A percentile compares a stretch with the other conserved stretches of the same genome.
These are phyloP conservation scores for Meandrusa payeni DNA, from an alignment of 2,888 invertebrate species.

Conservation along the genomic window DNA sequence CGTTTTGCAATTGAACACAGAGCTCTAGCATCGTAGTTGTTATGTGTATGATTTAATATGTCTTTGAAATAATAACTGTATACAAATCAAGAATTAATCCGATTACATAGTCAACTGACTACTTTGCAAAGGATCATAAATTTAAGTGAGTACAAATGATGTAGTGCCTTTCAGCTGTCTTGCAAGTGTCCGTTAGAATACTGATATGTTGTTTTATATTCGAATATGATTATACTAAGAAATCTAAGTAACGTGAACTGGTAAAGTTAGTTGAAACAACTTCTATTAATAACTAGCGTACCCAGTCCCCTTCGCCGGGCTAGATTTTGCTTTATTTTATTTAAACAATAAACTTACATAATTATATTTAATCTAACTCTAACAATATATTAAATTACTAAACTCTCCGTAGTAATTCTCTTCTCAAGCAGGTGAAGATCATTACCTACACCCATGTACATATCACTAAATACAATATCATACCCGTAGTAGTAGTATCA, in stretches of 20 bases:
- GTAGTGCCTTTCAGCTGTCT: background rate
- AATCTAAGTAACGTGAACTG: background rate
- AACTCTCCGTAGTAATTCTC: too few relatives aligned
- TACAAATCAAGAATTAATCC: conserved; percentile 2
- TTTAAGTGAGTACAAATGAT: background rate
- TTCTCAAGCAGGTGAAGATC: too few relatives aligned
- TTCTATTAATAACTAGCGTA: too few relatives aligned
- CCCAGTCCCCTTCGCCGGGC: too few relatives aligned
- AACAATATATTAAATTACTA: too few relatives aligned
- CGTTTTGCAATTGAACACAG: conserved; percentile 50
- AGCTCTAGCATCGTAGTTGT: conserved; percentile 30
- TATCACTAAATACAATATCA: too few relatives aligned
- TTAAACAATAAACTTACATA: too few relatives aligned
- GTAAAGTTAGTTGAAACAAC: too few relatives aligned
- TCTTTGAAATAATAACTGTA: conserved; percentile 9
- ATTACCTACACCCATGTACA: too few relatives aligned
- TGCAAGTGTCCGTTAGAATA: background rate
- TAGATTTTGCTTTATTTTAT: too few relatives aligned
- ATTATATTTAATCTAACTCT: too few relatives aligned
- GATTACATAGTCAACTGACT: conserved; percentile 1
- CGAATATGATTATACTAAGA: background rate
- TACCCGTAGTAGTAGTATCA: too few relatives aligned
- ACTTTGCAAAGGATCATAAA: conserved; percentile 5
- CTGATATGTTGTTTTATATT: background rate
- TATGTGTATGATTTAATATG: conserved; percentile 15